A percentile compares a stretch with the other conserved stretches of the same genome.
These are phyloP conservation scores for Planococcus citri DNA, from an alignment of 1,140 invertebrate genomes.

Conservation along the genomic window DNA sequence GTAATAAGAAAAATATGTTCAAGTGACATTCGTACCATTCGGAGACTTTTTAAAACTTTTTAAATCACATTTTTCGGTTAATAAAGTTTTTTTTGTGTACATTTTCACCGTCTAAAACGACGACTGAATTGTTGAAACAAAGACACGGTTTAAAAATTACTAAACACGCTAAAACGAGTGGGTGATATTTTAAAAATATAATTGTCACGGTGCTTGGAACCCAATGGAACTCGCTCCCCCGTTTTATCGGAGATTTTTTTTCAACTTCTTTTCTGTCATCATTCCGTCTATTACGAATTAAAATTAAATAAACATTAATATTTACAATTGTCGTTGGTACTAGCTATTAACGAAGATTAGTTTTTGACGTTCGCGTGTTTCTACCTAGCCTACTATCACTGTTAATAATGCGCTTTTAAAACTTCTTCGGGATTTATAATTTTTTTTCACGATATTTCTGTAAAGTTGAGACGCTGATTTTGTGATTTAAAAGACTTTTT, in stretches of 20 bases:
- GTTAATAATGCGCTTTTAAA: not conserved
- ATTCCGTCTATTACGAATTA: not conserved
- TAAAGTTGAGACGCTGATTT: constrained; percentile 2
- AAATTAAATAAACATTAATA: constrained; percentile 9
- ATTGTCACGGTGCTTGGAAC: constrained; percentile 19
- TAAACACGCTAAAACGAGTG: constrained; percentile 9
- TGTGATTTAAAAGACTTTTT: not conserved
- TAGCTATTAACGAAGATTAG: constrained; percentile 2
- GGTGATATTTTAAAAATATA: constrained; percentile 12
- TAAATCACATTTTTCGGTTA: constrained; percentile 13
- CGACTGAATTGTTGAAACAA: constrained; percentile 9
- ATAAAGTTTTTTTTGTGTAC: constrained; percentile 9
- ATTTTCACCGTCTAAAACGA: not conserved
- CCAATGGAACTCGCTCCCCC: constrained; percentile 9
- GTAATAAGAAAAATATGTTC: not conserved
- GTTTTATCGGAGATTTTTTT: not conserved
- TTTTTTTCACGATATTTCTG: not conserved
- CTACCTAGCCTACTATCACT: not conserved
- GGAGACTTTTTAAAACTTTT: constrained; percentile 13
- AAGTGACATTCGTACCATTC: constrained; percentile 19
- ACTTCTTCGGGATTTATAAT: not conserved
- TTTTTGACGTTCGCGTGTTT: constrained; percentile 2
- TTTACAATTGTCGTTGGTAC: constrained; percentile 2
- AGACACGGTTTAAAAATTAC: constrained; percentile 13
- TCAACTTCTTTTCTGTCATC: not conserved